Evolutionary conservation across 2,797 vertebrate species (phyloP).

Genomic region (Peromyscus nudipes): DNA sequence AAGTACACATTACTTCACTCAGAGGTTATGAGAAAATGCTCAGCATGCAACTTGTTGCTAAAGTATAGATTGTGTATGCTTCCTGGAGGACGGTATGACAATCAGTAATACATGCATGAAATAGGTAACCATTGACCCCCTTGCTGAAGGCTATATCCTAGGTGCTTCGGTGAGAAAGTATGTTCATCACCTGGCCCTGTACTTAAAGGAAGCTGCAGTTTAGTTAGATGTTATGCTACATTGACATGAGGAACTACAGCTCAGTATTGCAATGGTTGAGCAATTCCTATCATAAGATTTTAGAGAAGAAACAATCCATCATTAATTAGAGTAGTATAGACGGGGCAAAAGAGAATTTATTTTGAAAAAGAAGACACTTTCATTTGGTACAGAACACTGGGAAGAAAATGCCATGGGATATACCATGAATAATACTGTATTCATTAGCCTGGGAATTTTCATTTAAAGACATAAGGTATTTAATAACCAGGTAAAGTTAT

Average conservation of each 20-base stretch:
- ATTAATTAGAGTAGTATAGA: not conserved
- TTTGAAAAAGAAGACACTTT: not conserved
- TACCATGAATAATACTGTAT: not conserved
- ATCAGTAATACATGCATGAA: too few species aligned
- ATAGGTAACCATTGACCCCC: not conserved
- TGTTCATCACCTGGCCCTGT: not conserved
- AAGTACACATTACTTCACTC: not conserved
- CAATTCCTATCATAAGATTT: not conserved
- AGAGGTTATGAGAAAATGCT: not conserved
- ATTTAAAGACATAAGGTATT: not conserved
- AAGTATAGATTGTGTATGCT: not conserved
- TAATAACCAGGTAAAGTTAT: not conserved
- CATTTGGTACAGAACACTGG: not conserved
- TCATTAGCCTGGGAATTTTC: not conserved
- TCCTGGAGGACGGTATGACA: not conserved
- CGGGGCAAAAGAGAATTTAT: not conserved
- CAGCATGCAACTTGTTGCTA: not conserved
- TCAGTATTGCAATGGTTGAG: not conserved
- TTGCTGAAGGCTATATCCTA: not conserved
- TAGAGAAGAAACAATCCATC: not conserved
- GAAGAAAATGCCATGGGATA: not conserved
- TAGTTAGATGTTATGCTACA: not conserved
- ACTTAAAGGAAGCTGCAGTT: not conserved
- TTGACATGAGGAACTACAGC: not conserved
- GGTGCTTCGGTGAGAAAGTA: not conserved